Conservation (phyloP, 2,113 vertebrate genomes). For the Amazona vittata region DNA sequence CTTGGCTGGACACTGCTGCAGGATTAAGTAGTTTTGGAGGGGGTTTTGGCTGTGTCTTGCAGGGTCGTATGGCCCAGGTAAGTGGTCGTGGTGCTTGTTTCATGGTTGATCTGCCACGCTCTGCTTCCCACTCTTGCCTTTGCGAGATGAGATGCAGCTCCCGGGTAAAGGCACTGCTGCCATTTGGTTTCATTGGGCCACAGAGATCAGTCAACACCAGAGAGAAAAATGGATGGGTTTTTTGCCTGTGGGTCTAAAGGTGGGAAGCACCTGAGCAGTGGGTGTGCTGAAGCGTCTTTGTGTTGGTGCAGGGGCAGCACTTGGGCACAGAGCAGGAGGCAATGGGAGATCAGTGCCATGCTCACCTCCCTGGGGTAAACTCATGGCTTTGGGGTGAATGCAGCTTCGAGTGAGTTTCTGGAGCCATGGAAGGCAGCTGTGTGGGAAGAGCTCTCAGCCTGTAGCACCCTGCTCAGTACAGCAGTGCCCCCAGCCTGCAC, state of each 20-base stretch:
- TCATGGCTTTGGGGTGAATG: background rate
- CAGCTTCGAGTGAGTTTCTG: background rate
- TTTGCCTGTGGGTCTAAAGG: background rate
- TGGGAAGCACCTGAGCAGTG: background rate
- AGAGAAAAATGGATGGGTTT: background rate
- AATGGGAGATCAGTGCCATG: background rate
- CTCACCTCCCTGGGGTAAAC: background rate
- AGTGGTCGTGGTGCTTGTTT: background rate
- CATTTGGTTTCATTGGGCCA: fast-evolving
- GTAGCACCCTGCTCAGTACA: background rate
- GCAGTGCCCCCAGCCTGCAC: background rate
- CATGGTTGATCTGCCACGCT: background rate
- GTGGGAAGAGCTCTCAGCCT: background rate
- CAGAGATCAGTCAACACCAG: fast-evolving
- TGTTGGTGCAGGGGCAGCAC: background rate
- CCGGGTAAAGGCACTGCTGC: background rate
- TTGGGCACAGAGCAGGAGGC: background rate
- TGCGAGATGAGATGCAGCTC: background rate
- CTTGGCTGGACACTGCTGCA: background rate
- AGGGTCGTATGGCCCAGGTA: background rate
- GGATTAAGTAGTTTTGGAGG: background rate
- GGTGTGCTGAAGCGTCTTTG: background rate
- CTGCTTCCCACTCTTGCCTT: background rate
- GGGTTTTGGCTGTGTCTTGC: background rate
- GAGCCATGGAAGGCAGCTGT: background rate